A percentile compares a stretch with the other conserved stretches of the same genome.
Conservation (phyloP, 2,113 vertebrate genomes). For the Colinus virginianus region DNA sequence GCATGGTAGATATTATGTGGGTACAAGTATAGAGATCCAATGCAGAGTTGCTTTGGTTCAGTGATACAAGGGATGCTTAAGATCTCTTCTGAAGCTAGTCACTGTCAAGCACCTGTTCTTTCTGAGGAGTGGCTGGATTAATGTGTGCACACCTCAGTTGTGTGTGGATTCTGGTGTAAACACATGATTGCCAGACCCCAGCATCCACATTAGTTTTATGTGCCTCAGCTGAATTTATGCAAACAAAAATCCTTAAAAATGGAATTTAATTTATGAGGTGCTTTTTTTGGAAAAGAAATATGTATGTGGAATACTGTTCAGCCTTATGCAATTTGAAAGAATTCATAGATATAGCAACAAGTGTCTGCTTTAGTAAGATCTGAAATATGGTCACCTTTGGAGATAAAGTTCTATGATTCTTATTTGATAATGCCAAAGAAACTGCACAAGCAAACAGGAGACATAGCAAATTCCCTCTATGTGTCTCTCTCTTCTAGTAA, state of each 20-base stretch:
- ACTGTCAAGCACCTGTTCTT: not conserved
- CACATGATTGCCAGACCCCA: not conserved
- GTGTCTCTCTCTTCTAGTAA: too few relatives aligned
- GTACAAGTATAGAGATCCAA: not conserved
- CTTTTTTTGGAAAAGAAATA: too few relatives aligned
- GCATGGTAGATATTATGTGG: not conserved
- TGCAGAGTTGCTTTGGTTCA: not conserved
- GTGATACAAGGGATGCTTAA: not conserved
- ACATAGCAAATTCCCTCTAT: not conserved
- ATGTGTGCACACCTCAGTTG: not conserved
- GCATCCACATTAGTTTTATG: not conserved
- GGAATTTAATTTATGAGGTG: not conserved
- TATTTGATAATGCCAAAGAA: not conserved
- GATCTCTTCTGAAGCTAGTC: not conserved
- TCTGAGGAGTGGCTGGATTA: not conserved
- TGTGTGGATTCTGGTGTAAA: not conserved
- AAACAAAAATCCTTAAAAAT: not conserved
- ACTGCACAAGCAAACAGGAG: not conserved
- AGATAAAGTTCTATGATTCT: not conserved
- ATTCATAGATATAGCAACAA: not conserved
- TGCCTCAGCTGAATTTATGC: not conserved
- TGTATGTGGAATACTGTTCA: not conserved
- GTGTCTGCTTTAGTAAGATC: not conserved
- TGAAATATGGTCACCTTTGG: not conserved
- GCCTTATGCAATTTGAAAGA: not conserved